Evolutionary conservation across 2,113 vertebrate genomes (phyloP).

Genomic region (Corydoras sp.): DNA sequence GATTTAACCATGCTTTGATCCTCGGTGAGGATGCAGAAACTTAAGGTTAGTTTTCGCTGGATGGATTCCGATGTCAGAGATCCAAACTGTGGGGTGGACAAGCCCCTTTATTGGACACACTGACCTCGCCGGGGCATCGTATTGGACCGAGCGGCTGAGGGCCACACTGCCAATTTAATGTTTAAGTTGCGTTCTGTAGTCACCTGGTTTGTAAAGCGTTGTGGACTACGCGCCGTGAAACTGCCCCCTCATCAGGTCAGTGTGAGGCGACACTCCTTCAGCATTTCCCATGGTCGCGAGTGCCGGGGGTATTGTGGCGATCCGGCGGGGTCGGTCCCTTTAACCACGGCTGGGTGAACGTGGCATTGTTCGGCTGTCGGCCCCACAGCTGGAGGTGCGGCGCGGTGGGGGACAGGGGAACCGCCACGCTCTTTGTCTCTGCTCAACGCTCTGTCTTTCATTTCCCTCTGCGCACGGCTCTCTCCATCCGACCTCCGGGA

Average conservation of each 20-base stretch:
- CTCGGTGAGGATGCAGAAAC: too few relatives aligned
- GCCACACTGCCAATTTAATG: too few relatives aligned
- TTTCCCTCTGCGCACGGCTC: not conserved
- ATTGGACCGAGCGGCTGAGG: too few relatives aligned
- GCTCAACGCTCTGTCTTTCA: conserved; percentile 17
- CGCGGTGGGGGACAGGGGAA: not conserved
- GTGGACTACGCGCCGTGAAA: not conserved
- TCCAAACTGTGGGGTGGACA: too few relatives aligned
- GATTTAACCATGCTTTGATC: too few relatives aligned
- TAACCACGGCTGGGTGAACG: conserved; percentile 2
- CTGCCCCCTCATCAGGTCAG: not conserved
- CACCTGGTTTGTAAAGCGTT: too few relatives aligned
- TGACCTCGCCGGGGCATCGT: too few relatives aligned
- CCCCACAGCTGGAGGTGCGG: conserved; percentile 14
- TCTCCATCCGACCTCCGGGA: conserved; percentile 16
- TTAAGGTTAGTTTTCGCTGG: too few relatives aligned
- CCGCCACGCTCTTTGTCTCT: conserved; percentile 16
- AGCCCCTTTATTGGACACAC: too few relatives aligned
- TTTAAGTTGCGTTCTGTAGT: too few relatives aligned
- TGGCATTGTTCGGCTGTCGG: conserved; percentile 13
- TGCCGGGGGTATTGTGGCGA: not conserved
- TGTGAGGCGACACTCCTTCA: not conserved
- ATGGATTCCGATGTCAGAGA: too few relatives aligned
- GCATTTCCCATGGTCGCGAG: not conserved
- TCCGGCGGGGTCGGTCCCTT: conserved; percentile 7